Percentiles rank a stretch among this genome's conserved stretches.
These are phyloP conservation scores for Pyrocoelia pectoralis DNA, from an alignment of 2,888 invertebrate species.

Conservation along the genomic window DNA sequence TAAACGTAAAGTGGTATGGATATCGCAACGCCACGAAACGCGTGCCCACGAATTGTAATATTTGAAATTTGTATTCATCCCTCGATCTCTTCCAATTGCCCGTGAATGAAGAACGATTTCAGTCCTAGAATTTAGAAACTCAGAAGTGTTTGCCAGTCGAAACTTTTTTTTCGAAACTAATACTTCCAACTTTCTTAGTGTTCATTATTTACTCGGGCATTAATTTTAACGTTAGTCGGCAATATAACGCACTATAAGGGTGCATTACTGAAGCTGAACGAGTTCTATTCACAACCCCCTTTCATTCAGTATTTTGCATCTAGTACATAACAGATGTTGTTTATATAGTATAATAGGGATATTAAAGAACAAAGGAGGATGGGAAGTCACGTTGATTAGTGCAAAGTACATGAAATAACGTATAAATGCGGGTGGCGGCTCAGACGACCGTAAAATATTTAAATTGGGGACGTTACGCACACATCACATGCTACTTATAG, in stretches of 20 bases:
- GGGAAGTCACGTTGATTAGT: conserved; percentile 32
- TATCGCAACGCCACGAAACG: conserved; percentile 42
- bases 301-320: conserved; percentile 27
- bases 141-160: conserved; percentile 39
- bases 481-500: conserved; percentile 5
- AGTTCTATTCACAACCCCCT: not conserved
- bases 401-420: conserved; percentile 25
- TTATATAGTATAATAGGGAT: conserved; percentile 23
- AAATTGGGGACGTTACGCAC: conserved; percentile 46
- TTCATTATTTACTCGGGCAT: not conserved
- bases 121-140: conserved; percentile 42
- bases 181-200: not conserved
- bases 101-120: conserved; percentile 51
- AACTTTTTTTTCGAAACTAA: conserved; percentile 32
- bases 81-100: conserved; percentile 50
- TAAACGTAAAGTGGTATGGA: conserved; percentile 17
- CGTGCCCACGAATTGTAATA: conserved; percentile 51
- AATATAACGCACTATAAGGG: too few relatives aligned
- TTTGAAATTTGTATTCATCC: conserved; percentile 53
- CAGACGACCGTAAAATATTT: conserved; percentile 56
- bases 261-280: not conserved
- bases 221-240: not conserved
- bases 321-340: conserved; percentile 17
- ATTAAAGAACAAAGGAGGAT: conserved; percentile 26
- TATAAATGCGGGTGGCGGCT: conserved; percentile 46